Percentiles rank a stretch among this genome's conserved stretches.
Evolutionary conservation across 2,113 vertebrate genomes (phyloP).

Genomic region (Trogon melanurus): DNA sequence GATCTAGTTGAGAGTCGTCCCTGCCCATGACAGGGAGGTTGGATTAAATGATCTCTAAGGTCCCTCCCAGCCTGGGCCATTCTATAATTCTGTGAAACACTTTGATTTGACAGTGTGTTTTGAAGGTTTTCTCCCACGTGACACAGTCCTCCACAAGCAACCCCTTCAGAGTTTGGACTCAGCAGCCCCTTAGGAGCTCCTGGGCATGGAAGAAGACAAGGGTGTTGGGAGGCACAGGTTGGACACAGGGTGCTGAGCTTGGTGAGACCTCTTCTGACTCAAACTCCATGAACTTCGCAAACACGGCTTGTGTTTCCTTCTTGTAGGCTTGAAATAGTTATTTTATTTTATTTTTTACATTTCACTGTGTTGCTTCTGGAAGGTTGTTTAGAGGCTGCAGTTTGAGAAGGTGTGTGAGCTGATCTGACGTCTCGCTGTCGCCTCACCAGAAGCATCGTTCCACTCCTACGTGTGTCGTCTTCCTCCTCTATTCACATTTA

Average conservation of each 20-base stretch:
- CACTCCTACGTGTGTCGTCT: background rate
- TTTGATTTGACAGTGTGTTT: background rate
- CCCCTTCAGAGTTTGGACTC: background rate
- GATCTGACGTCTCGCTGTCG: background rate
- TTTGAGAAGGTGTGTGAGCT: background rate
- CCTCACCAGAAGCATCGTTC: background rate
- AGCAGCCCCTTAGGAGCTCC: accelerated
- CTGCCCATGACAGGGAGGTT: too few relatives aligned
- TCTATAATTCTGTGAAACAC: background rate
- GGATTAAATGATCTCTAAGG: too few relatives aligned
- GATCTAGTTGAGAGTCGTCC: too few relatives aligned
- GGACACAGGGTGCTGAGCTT: background rate
- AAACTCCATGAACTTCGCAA: background rate
- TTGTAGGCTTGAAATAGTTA: background rate
- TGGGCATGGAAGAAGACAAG: background rate
- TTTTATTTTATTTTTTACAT: background rate
- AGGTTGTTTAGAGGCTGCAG: background rate
- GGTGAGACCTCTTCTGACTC: background rate
- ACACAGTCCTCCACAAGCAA: background rate
- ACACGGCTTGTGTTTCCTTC: background rate
- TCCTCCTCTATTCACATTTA: background rate
- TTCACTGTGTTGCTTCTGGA: background rate
- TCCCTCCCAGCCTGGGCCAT: too few relatives aligned
- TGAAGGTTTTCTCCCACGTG: background rate
- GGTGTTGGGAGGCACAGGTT: too few relatives aligned